Conservation (phyloP, 2,888 invertebrate species). For the Dusona sp. region DNA sequence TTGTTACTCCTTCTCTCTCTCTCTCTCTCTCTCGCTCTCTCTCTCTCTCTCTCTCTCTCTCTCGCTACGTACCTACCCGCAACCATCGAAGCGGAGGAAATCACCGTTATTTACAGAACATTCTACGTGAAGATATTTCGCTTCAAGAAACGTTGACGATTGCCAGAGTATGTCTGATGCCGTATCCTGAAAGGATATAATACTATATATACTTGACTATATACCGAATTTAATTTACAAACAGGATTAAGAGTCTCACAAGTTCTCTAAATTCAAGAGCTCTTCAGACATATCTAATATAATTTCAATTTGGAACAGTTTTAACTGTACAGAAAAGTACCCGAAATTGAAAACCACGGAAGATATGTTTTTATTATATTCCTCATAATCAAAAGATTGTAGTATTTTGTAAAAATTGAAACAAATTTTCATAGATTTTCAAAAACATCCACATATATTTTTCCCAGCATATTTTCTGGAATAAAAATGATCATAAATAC, state of each 20-base stretch:
- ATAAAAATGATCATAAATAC: background rate
- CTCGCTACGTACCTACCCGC: constrained; percentile 2
- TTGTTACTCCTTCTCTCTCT: no score
- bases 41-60: no score
- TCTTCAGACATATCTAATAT: background rate
- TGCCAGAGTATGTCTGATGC: constrained; percentile 2
- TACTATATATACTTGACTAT: background rate
- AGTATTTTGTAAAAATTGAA: background rate
- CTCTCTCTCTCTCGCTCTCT: no score
- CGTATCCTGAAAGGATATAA: constrained; percentile 22
- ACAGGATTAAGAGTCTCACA: background rate
- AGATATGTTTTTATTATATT: background rate
- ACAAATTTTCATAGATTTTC: background rate
- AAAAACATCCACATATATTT: background rate
- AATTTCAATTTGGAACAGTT: background rate
- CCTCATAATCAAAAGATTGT: background rate
- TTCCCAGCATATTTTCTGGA: no score
- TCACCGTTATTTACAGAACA: constrained; percentile 64
- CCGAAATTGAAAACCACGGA: background rate
- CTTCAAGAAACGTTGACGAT: constrained; percentile 50
- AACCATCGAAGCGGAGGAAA: constrained; percentile 42
- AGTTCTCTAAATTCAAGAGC: background rate
- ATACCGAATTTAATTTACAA: constrained; percentile 36
- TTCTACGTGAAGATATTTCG: constrained; percentile 57
- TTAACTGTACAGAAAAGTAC: background rate